These are phyloP conservation scores for Ctenochaetus hawaiiensis DNA, from an alignment of 2,797 vertebrate species.

Conservation along the genomic window DNA sequence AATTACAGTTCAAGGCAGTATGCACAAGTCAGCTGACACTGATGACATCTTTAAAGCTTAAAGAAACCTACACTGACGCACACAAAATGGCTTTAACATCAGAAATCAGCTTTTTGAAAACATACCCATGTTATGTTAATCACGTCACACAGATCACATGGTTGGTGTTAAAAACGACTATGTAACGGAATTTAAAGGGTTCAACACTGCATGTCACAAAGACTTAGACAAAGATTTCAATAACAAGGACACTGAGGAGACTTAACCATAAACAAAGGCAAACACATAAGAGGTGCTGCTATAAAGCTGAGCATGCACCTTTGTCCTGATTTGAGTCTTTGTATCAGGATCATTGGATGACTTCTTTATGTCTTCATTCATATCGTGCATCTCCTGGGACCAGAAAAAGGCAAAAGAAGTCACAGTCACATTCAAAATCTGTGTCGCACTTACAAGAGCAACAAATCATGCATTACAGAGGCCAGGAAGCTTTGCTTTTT, in stretches of 20 bases:
- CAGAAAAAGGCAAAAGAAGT: slow-evolving; percentile 48
- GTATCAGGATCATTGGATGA: slow-evolving; percentile 38
- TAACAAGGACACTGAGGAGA: slow-evolving; percentile 3
- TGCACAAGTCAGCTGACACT: slow-evolving; percentile 62
- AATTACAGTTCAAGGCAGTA: slow-evolving; percentile 24
- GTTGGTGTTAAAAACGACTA: slow-evolving; percentile 57
- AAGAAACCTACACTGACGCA: slow-evolving; percentile 36
- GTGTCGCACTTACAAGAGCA: slow-evolving; percentile 3
- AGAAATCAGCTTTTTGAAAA: slow-evolving; percentile 73
- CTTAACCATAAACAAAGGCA: slow-evolving; percentile 27
- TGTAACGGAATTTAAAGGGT: slow-evolving; percentile 62
- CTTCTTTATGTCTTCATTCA: slow-evolving; percentile 53
- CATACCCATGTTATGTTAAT: slow-evolving; percentile 55
- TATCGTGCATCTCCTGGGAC: slow-evolving; percentile 71
- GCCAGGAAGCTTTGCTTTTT: neutral
- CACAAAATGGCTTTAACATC: slow-evolving; percentile 42
- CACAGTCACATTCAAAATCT: slow-evolving; percentile 11
- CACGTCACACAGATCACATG: slow-evolving; percentile 68
- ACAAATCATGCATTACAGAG: slow-evolving; percentile 1
- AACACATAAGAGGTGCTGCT: slow-evolving; percentile 28
- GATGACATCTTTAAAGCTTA: slow-evolving; percentile 59
- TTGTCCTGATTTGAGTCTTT: slow-evolving; percentile 70
- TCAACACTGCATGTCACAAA: slow-evolving; percentile 19
- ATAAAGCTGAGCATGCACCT: slow-evolving; percentile 57
- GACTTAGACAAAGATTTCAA: slow-evolving; percentile 16